Percentiles rank a stretch among this genome's conserved stretches.
Conservation (phyloP, 2,888 invertebrate species). For the Brenthis ino region DNA sequence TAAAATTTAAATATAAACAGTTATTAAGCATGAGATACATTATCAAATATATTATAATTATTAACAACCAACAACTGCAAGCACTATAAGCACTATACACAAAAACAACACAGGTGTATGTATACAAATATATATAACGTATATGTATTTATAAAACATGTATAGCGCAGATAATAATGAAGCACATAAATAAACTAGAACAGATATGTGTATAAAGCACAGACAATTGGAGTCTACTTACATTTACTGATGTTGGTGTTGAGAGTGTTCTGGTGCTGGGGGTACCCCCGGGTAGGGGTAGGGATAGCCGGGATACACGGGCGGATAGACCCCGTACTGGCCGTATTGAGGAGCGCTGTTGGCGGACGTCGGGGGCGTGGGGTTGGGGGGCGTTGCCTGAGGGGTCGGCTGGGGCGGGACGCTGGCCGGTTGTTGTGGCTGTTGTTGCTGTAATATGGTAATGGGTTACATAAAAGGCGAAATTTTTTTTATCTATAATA, state of each 20-base stretch:
- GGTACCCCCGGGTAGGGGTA: slow-evolving; percentile 53
- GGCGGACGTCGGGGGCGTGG: slow-evolving; percentile 38
- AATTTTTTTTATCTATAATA: not conserved
- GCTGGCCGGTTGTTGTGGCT: slow-evolving; percentile 44
- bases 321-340: slow-evolving; percentile 67
- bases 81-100: not conserved
- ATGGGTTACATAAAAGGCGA: not conserved
- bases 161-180: slow-evolving; percentile 25
- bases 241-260: slow-evolving; percentile 64
- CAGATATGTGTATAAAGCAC: not conserved
- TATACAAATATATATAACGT: not conserved
- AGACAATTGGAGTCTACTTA: slow-evolving; percentile 42
- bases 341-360: slow-evolving; percentile 50
- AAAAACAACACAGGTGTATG: not conserved
- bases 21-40: too few species aligned
- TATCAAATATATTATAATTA: too few species aligned
- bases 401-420: slow-evolving; percentile 42
- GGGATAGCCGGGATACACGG: slow-evolving; percentile 61
- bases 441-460: slow-evolving; percentile 34
- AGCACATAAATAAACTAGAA: not conserved
- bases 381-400: slow-evolving; percentile 42
- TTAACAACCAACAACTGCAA: too few species aligned
- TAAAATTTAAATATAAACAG: too few species aligned
- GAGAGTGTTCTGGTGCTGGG: slow-evolving; percentile 47
- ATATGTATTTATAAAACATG: slow-evolving; percentile 4